A percentile compares a stretch with the other conserved stretches of the same genome.
Evolutionary conservation across 2,888 invertebrate genomes (phyloP).

Genomic region (Platycheirus albimanus): DNA sequence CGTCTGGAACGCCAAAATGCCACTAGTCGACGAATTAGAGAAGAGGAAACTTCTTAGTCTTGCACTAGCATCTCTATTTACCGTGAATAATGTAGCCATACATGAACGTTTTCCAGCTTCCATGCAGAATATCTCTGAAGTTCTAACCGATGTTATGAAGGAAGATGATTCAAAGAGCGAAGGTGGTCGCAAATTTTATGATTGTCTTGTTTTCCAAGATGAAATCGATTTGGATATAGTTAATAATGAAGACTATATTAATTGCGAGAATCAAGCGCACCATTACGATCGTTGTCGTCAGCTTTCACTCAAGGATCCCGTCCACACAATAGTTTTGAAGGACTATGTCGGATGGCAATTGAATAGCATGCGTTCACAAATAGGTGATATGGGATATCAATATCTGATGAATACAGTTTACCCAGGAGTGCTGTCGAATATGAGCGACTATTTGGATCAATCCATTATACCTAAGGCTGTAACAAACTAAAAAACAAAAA

Average conservation of each 20-base stretch:
- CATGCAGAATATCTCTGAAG: slow-evolving; percentile 89
- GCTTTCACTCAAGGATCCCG: slow-evolving; percentile 89
- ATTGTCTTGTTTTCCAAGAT: slow-evolving; percentile 83
- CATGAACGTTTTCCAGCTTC: slow-evolving; percentile 89
- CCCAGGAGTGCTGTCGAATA: slow-evolving; percentile 88
- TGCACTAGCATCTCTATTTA: slow-evolving; percentile 88
- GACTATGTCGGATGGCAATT: slow-evolving; percentile 89
- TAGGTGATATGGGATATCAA: slow-evolving; percentile 90
- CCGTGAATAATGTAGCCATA: slow-evolving; percentile 87
- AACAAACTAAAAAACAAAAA: slow-evolving; percentile 54
- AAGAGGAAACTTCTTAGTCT: slow-evolving; percentile 91
- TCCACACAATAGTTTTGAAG: slow-evolving; percentile 89
- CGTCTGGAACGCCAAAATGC: slow-evolving; percentile 91
- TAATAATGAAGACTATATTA: slow-evolving; percentile 79
- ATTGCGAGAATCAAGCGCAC: slow-evolving; percentile 86
- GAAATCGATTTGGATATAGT: slow-evolving; percentile 80
- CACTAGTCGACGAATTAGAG: slow-evolving; percentile 89
- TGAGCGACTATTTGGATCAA: slow-evolving; percentile 84
- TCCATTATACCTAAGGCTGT: slow-evolving; percentile 75
- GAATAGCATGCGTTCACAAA: slow-evolving; percentile 86
- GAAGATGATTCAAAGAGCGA: slow-evolving; percentile 88
- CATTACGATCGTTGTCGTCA: slow-evolving; percentile 89
- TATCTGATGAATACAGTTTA: slow-evolving; percentile 89
- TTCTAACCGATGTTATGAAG: slow-evolving; percentile 91
- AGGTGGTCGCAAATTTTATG: slow-evolving; percentile 82